Percentiles rank a stretch among this genome's conserved stretches.
Evolutionary conservation across 2,797 vertebrate species (phyloP).

Genomic region (Mormyrops boulengeri): DNA sequence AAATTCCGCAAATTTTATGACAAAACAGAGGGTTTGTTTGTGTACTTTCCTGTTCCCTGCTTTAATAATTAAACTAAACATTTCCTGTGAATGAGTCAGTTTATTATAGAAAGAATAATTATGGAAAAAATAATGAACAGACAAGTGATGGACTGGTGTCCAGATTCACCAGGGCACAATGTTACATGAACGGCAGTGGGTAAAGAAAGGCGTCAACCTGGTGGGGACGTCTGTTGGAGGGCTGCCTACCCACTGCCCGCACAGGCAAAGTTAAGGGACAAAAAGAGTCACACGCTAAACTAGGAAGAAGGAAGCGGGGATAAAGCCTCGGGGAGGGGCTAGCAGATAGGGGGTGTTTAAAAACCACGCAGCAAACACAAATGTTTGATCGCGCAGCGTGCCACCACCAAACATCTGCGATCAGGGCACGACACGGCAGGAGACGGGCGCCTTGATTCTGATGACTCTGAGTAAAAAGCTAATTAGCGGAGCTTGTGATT

Average conservation of each 20-base stretch:
- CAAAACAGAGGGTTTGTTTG: background rate
- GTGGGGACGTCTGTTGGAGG: background rate
- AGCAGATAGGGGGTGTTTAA: background rate
- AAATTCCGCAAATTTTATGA: background rate
- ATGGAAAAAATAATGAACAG: background rate
- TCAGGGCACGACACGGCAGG: background rate
- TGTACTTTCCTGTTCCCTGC: background rate
- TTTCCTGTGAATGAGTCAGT: background rate
- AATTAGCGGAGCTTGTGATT: background rate
- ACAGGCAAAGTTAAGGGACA: background rate
- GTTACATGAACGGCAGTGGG: background rate
- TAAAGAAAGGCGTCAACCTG: background rate
- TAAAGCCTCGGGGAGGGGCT: background rate
- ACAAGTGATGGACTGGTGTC: background rate
- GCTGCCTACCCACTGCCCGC: background rate
- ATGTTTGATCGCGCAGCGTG: slow-evolving; percentile 2
- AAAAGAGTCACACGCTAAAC: background rate
- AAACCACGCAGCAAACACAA: background rate
- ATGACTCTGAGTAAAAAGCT: background rate
- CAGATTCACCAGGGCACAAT: background rate
- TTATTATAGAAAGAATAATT: background rate
- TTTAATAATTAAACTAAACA: background rate
- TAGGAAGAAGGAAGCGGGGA: background rate
- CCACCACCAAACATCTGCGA: background rate
- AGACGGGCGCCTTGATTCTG: background rate